Base-by-base conservation (phyloP, 2,888 invertebrate species). In the Eristalis arbustorum region DNA sequence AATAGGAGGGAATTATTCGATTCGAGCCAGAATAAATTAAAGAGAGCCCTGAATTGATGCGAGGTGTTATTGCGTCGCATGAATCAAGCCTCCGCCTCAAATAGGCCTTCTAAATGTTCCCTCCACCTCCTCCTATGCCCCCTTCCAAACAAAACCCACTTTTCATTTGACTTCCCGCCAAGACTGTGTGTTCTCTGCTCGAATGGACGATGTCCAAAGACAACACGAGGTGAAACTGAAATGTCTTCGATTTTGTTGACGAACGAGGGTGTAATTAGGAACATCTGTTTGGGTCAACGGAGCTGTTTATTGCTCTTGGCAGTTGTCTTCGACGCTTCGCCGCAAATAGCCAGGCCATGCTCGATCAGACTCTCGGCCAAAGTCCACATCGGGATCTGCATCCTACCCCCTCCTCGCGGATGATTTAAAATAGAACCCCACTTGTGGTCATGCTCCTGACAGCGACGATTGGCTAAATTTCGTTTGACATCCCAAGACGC, bases 151-250 rank as follows among this genome's bases (percentile, higher is more conserved):
- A 18, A 49, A 8, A 49, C 49, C 49, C 2, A 49, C 18, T 18
- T 49, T 49, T 2, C 49, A 49, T n/a, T 49, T 49, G 49, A 49
- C 18, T n/a, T 8, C 10, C 6, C 1, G 49, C 49, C 49, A 49
- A 37, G 18, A 40, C 10, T 13, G 40, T 57, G 67, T 63, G 57
- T 77, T 68, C 69, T 22, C 28, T 37, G 23, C 56, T 68, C 42
- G 61, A 8, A 10, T 81, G 71, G 84, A 75, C 74, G 40, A 13
- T 31, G 66, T 84, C 81, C 84, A 84, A 84, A 76, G 63, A 84
- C 62, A 84, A 84, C 62, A 80, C 31, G 40, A 71, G 42, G 56
- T 79, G 42, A 25, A 25, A 8, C 23, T 49, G 49, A 57, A 25
- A 23, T 62, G 59, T 64, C n/a, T 62, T 72, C n/a, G n/a, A n/a